phyloP scores from a whole-genome alignment of 2,113 vertebrate species.

The Numida meleagris region DNA sequence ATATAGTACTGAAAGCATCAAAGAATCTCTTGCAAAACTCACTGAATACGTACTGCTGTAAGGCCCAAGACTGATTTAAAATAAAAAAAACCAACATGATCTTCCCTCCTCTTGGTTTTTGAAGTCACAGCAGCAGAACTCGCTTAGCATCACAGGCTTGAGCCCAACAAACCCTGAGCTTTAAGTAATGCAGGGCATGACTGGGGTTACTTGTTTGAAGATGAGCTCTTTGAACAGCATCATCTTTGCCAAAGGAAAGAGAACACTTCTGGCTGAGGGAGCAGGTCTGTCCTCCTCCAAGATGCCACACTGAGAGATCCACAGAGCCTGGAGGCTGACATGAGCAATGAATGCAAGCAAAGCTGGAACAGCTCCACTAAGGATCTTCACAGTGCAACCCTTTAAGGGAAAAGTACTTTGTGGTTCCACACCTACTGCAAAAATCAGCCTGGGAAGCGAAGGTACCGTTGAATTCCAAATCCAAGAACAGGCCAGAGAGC shows the following conservation, averaged over 20 bases:
- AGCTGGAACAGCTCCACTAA: not conserved
- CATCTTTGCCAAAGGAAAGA: not conserved
- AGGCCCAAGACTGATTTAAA: not conserved
- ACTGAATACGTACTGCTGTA: not conserved
- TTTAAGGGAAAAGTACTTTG: not conserved
- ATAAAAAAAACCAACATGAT: not conserved
- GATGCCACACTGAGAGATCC: not conserved
- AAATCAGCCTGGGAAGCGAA: not conserved
- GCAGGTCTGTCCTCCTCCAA: not conserved
- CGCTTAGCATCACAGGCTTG: not conserved
- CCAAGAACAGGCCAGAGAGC: not conserved
- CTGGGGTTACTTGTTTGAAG: not conserved
- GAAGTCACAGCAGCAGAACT: not conserved
- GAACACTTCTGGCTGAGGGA: not conserved
- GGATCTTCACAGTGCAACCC: not conserved
- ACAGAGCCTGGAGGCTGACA: not conserved
- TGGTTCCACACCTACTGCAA: not conserved
- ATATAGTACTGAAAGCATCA: not conserved
- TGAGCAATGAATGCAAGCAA: not conserved
- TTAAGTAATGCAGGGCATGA: rapidly evolving
- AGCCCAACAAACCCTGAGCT: rapidly evolving
- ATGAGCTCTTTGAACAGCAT: not conserved
- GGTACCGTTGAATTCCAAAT: not conserved
- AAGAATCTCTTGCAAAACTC: not conserved
- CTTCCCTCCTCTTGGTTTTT: not conserved